phyloP scores from a whole-genome alignment of 2,797 vertebrate genomes.

The Aldrovandia affinis region DNA sequence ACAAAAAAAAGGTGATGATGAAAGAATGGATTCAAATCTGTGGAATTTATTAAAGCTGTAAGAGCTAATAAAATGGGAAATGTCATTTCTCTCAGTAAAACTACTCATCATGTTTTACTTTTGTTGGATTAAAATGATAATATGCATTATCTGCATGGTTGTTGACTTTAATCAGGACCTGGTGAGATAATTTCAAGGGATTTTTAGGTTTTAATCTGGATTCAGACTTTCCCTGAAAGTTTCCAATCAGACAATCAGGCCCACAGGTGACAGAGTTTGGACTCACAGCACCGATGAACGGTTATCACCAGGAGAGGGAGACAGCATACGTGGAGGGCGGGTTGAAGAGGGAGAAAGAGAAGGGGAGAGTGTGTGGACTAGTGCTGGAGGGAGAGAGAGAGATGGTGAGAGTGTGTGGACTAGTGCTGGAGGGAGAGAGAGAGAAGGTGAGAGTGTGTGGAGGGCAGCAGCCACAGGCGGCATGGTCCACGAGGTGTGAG shows the following conservation, averaged over 20 bases:
- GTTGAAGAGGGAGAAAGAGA: background rate
- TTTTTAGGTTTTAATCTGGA: no score
- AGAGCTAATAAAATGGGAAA: no score
- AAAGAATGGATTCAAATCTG: no score
- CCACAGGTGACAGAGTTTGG: background rate
- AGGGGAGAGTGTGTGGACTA: background rate
- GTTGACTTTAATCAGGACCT: no score
- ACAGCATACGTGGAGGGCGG: background rate
- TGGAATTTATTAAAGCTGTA: no score
- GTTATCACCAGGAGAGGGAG: background rate
- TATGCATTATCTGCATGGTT: no score
- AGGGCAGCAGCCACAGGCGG: constrained; percentile 64
- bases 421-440: background rate
- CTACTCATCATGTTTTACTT: no score
- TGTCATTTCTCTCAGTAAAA: no score
- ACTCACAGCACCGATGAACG: no score
- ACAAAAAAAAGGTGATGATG: background rate
- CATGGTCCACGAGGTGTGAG: constrained; percentile 60
- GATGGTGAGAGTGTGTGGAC: background rate
- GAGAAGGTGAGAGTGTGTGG: background rate
- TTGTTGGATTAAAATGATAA: no score
- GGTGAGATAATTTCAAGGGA: no score
- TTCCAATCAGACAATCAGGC: background rate
- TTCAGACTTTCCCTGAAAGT: no score
- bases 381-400: background rate